These are phyloP conservation scores for Sciurus niger DNA, from an alignment of 2,113 vertebrate genomes.

Conservation along the genomic window DNA sequence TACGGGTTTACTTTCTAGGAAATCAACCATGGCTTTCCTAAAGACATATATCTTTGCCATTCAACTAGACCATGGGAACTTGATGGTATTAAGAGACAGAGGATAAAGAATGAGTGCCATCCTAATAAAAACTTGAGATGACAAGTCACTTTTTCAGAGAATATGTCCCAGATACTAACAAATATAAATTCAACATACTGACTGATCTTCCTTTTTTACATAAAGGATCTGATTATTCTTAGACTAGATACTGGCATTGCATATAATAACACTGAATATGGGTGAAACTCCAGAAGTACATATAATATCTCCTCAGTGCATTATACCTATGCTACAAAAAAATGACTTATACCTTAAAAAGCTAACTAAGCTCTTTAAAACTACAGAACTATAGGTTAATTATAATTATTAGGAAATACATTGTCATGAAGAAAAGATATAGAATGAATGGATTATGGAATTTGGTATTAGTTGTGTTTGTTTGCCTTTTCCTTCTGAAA, in stretches of 20 bases:
- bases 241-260: not conserved
- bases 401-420: not conserved
- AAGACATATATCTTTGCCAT: conserved; percentile 9
- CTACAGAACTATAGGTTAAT: not conserved
- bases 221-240: not conserved
- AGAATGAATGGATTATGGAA: not conserved
- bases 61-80: not conserved
- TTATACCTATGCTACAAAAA: not conserved
- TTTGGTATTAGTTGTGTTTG: not conserved
- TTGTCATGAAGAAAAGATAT: not conserved
- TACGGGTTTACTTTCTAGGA: not conserved
- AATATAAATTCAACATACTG: not conserved
- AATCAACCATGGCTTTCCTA: not conserved
- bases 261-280: not conserved
- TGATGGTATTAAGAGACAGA: not conserved
- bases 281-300: not conserved
- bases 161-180: not conserved
- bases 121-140: not conserved
- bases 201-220: not conserved
- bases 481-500: not conserved
- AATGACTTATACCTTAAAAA: not conserved
- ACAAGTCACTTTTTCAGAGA: not conserved
- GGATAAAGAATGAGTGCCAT: not conserved
- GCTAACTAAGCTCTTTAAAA: not conserved
- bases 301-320: not conserved